phyloP scores from a whole-genome alignment of 2,888 invertebrate species.

The Tenthredo notha region DNA sequence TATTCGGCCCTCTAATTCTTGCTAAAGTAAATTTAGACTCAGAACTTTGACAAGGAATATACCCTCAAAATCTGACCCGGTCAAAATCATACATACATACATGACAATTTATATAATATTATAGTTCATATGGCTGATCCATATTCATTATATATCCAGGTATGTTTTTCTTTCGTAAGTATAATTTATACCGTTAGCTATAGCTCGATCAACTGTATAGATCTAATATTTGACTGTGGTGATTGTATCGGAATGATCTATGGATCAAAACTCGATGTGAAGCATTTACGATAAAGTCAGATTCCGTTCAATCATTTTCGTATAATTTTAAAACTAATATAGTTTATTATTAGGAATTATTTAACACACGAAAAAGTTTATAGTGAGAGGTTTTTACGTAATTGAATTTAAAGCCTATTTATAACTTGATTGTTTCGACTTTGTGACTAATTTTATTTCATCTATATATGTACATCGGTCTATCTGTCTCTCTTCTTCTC shows the following conservation, averaged over 20 bases:
- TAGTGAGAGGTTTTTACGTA: background rate
- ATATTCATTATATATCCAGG: background rate
- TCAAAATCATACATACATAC: background rate
- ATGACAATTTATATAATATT: background rate
- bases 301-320: background rate
- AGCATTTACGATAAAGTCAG: background rate
- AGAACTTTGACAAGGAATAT: too few relatives aligned
- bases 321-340: background rate
- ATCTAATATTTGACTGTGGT: background rate
- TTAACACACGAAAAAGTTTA: background rate
- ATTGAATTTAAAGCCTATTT: background rate
- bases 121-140: background rate
- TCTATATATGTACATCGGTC: background rate
- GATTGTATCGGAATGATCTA: background rate
- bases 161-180: background rate
- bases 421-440: constrained; percentile 16
- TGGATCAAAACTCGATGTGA: background rate
- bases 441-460: constrained; percentile 10
- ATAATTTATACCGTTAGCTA: background rate
- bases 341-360: background rate
- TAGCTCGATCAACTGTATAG: background rate
- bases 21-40: background rate
- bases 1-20: too few relatives aligned
- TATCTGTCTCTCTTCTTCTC: background rate
- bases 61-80: too few relatives aligned